These are phyloP conservation scores for Sitta carolinensis DNA, from an alignment of 2,797 vertebrate species.

Conservation along the genomic window DNA sequence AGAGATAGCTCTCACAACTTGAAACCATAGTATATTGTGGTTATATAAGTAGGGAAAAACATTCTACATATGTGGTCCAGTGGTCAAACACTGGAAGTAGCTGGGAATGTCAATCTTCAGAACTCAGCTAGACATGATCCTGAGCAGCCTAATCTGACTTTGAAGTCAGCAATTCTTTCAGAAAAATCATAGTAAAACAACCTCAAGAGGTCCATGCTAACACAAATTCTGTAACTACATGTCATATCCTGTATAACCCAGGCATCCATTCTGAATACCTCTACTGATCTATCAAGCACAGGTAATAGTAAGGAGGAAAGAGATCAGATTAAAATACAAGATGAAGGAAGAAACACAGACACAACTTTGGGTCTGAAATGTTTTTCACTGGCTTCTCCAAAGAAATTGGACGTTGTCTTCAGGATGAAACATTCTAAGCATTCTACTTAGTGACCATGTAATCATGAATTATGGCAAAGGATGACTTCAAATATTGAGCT, in stretches of 20 bases:
- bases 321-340: neutral
- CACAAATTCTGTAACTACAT: neutral
- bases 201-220: neutral
- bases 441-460: neutral
- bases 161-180: neutral
- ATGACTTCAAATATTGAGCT: neutral
- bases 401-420: neutral
- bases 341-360: neutral
- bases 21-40: neutral
- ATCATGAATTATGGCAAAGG: neutral
- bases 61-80: neutral
- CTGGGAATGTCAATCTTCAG: neutral
- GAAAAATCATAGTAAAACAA: neutral
- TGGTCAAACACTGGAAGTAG: neutral
- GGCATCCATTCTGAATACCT: neutral
- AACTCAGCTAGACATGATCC: neutral
- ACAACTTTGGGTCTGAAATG: neutral
- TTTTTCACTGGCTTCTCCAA: neutral
- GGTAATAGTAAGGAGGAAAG: neutral
- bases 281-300: neutral
- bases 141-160: neutral
- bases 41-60: neutral
- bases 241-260: neutral
- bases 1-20: neutral
- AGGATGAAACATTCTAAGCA: neutral